Conservation (phyloP, 1,140 invertebrate genomes). For the Eurytemora carolleeae region DNA sequence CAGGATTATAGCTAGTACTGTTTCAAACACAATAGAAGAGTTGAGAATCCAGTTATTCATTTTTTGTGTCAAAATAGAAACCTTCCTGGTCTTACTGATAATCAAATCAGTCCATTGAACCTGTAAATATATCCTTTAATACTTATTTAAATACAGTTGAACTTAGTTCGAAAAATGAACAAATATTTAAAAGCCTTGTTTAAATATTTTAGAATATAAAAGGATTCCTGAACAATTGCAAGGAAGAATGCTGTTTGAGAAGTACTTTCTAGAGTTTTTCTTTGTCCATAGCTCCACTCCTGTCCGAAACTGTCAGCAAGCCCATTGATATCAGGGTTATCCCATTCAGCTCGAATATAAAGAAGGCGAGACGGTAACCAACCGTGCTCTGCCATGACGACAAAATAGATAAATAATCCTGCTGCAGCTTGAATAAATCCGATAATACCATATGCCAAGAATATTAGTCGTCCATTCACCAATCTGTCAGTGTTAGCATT, state of each 20-base stretch:
- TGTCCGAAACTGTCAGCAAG: constrained; percentile 37
- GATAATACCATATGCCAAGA: constrained; percentile 32
- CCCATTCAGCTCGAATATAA: constrained; percentile 34
- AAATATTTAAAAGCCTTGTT: no score
- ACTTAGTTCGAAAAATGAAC: no score
- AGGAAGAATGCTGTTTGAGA: constrained; percentile 46
- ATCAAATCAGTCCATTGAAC: constrained; percentile 49
- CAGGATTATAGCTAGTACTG: constrained; percentile 41
- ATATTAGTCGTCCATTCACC: constrained; percentile 77
- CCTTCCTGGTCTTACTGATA: constrained; percentile 42
- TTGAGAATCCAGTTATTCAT: constrained; percentile 56
- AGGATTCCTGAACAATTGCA: no score
- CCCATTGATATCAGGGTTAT: constrained; percentile 35
- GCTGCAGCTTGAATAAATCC: constrained; percentile 33
- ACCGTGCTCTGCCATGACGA: constrained; percentile 39
- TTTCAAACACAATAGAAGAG: constrained; percentile 54
- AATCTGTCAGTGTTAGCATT: constrained; percentile 89
- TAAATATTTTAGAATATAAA: no score
- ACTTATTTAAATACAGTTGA: no score
- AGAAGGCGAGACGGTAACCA: constrained; percentile 31
- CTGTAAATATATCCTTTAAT: no score
- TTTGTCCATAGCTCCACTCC: constrained; percentile 40
- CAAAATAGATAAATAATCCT: constrained; percentile 36
- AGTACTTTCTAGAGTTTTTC: constrained; percentile 41
- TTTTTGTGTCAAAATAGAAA: constrained; percentile 41